Base-by-base conservation (phyloP, 2,888 invertebrate genomes). In the Ophonus ardosiacus region DNA sequence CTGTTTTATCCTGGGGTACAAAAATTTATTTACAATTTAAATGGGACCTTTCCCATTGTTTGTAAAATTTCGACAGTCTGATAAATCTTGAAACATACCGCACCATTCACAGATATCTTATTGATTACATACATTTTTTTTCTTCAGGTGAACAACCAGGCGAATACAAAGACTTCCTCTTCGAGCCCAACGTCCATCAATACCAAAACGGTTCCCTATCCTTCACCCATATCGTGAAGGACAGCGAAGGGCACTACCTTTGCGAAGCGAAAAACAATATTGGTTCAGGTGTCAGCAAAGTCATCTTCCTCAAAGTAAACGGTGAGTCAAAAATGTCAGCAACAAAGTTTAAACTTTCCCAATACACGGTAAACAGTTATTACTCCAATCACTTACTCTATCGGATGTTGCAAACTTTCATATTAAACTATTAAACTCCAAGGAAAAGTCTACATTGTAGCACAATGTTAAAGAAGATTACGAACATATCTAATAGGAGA, bases 251-350 rank as follows among this genome's bases (percentile, higher is more conserved):
- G 0, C 96, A 97, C 91, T 98, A 97, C 91, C 93, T 98, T 81
- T 98, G 98, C 91, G 97, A 98, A 90, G 97, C 97, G n/a, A 95
- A 96, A 89, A 98, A 98, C 90, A 96, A 96, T 87, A 97, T 98
- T 87, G 98, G 97, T 0, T 95, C 96, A 15, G 98, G 97, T 10
- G 95, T 98, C 85, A 98, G 98, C 93, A 98, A 98, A 92, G 96
- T 98, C 82, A 96, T 98, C 88, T 96, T 96, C 90, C 92, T 97
- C 84, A 97, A 97, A 93, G 97, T 97, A 81, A 97, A 97, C 90
- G 97, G 97, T 97, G 92, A 93, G 80, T 80, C 61, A 13, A 63
- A 63, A 61, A 61, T 18, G 15, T 61, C 8, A 18, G 24, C 21
- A 24, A 63, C 63, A 21, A 10, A 13, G 18, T 63, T 18, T 63